These are phyloP conservation scores for Micromesistius poutassou DNA, from an alignment of 2,797 vertebrate genomes.

Conservation along the genomic window DNA sequence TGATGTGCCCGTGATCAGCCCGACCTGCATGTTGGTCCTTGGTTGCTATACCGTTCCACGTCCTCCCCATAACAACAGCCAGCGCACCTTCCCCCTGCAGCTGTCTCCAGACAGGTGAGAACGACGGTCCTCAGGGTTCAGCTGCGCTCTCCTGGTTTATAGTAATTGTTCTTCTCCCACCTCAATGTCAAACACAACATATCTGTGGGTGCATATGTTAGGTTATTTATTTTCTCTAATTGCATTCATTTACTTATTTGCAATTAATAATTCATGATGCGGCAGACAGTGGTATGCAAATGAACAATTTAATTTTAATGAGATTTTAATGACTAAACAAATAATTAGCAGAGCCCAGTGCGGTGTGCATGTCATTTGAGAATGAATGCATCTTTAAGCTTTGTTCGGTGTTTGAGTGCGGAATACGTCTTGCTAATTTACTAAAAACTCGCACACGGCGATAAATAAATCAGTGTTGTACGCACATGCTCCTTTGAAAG, in stretches of 20 bases:
- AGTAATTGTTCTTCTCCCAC: slow-evolving; percentile 25
- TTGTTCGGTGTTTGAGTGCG: slow-evolving; percentile 70
- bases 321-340: slow-evolving; percentile 85
- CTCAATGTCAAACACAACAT: slow-evolving; percentile 69
- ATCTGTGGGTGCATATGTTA: slow-evolving; percentile 74
- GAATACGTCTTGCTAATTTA: slow-evolving; percentile 63
- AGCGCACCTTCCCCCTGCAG: slow-evolving; percentile 17
- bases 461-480: slow-evolving; percentile 42
- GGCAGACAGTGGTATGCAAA: slow-evolving; percentile 82
- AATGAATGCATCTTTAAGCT: slow-evolving; percentile 72
- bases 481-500: slow-evolving; percentile 53
- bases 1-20: slow-evolving; percentile 34
- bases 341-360: slow-evolving; percentile 77
- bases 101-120: slow-evolving; percentile 36
- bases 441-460: slow-evolving; percentile 52
- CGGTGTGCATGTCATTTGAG: slow-evolving; percentile 77
- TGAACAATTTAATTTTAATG: slow-evolving; percentile 85
- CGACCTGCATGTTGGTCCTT: slow-evolving; percentile 40
- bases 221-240: slow-evolving; percentile 77
- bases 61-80: slow-evolving; percentile 26
- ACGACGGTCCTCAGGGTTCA: slow-evolving; percentile 6
- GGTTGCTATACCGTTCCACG: slow-evolving; percentile 34
- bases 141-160: slow-evolving; percentile 24
- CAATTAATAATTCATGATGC: slow-evolving; percentile 83
- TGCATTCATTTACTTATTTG: slow-evolving; percentile 83